A percentile compares a stretch with the other conserved stretches of the same genome.
These are phyloP conservation scores for Diplodus puntazzo DNA, from an alignment of 2,797 vertebrate genomes.

Conservation along the genomic window DNA sequence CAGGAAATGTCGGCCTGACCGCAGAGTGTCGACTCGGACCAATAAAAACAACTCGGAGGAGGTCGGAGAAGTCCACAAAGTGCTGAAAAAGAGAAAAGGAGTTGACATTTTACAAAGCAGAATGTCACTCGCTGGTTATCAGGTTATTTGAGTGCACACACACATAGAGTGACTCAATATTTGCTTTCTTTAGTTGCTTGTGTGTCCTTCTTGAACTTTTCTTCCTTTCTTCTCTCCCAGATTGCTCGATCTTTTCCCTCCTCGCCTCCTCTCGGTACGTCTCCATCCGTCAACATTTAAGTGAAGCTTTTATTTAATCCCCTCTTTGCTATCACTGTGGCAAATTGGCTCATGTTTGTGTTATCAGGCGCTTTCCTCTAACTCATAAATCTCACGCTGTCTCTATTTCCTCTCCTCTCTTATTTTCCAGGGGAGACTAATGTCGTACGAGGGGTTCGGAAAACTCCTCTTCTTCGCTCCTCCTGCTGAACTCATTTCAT, in stretches of 20 bases:
- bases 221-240: not conserved
- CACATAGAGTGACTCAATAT: not conserved
- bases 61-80: not conserved
- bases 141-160: not conserved
- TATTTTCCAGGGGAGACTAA: no score
- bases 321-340: conserved; percentile 16
- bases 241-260: not conserved
- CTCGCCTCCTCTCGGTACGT: not conserved
- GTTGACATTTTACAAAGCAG: not conserved
- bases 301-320: conserved; percentile 24
- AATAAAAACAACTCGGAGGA: not conserved
- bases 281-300: conserved; percentile 20
- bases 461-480: not conserved
- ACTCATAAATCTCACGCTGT: conserved; percentile 21
- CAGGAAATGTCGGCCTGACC: not conserved
- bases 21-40: not conserved
- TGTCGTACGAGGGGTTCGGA: not conserved
- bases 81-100: not conserved
- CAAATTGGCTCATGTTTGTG: conserved; percentile 39
- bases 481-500: not conserved
- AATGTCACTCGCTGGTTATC: not conserved
- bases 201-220: not conserved
- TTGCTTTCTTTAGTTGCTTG: not conserved
- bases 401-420: not conserved
- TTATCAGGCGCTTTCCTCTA: conserved; percentile 31